Conservation (phyloP, 1,140 invertebrate species). For the Tetranychus urticae region DNA sequence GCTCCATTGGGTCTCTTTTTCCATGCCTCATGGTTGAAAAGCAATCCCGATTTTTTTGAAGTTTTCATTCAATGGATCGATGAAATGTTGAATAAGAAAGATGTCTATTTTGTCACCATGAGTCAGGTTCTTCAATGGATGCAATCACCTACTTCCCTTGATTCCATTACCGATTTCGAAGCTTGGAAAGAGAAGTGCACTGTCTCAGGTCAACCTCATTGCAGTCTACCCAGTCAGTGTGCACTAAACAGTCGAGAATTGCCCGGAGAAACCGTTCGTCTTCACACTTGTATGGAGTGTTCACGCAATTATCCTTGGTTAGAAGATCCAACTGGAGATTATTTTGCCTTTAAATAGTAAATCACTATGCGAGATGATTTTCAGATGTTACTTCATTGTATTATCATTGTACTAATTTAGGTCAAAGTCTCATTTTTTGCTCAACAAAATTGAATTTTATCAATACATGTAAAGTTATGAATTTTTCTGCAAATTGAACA, state of each 20-base stretch:
- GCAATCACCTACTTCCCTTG: constrained; percentile 73
- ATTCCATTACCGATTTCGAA: constrained; percentile 60
- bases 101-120: constrained; percentile 90
- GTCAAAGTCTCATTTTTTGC: too few relatives aligned
- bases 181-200: constrained; percentile 90
- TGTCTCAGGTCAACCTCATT: constrained; percentile 73
- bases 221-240: constrained; percentile 68
- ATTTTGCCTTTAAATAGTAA: constrained; percentile 35
- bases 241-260: constrained; percentile 65
- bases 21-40: constrained; percentile 85
- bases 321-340: constrained; percentile 76
- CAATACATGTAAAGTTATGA: too few relatives aligned
- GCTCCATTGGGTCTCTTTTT: constrained; percentile 80
- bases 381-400: too few relatives aligned
- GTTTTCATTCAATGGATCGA: constrained; percentile 86
- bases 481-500: too few relatives aligned
- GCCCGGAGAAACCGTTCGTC: constrained; percentile 64
- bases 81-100: constrained; percentile 58
- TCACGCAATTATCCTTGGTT: constrained; percentile 88
- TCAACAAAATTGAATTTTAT: too few relatives aligned
- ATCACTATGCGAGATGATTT: neutral
- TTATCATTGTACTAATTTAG: too few relatives aligned
- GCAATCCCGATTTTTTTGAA: constrained; percentile 75
- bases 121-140: constrained; percentile 92
- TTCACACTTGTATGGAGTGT: constrained; percentile 86